Percentiles rank a stretch among this genome's conserved stretches.
Conservation (phyloP, 2,113 vertebrate genomes). For the Ascaphus truei region DNA sequence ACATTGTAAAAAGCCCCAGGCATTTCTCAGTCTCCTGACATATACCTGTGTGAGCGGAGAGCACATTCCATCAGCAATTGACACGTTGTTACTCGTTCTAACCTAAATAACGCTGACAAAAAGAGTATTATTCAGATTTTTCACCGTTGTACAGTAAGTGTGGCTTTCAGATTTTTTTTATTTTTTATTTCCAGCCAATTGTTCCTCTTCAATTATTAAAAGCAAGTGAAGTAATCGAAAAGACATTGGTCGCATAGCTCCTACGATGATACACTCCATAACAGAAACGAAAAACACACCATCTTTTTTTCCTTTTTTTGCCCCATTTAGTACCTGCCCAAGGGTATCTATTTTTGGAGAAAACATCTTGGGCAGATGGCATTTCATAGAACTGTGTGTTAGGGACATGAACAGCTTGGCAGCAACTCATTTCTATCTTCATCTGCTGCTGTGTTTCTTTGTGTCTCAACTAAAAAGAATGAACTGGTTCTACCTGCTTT, state of each 20-base stretch:
- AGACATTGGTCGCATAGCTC: no score
- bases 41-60: conserved; percentile 9
- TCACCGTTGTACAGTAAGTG: background rate
- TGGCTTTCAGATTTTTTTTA: background rate
- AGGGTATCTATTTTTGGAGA: no score
- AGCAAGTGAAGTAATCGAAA: no score
- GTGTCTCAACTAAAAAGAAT: background rate
- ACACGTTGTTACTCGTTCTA: conserved; percentile 27
- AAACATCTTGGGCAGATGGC: no score
- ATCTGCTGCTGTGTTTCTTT: background rate
- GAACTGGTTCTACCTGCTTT: background rate
- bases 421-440: background rate
- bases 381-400: no score
- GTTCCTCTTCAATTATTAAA: no score
- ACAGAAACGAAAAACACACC: no score
- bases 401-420: no score
- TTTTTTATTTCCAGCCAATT: no score
- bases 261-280: no score
- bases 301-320: no score
- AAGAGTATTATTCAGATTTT: conserved; percentile 20
- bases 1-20: background rate
- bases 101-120: background rate
- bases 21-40: background rate
- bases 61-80: conserved; percentile 18
- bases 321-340: no score